A percentile compares a stretch with the other conserved stretches of the same genome.
Evolutionary conservation across 2,888 invertebrate genomes (phyloP).

Genomic region (Poecilus cupreus): DNA sequence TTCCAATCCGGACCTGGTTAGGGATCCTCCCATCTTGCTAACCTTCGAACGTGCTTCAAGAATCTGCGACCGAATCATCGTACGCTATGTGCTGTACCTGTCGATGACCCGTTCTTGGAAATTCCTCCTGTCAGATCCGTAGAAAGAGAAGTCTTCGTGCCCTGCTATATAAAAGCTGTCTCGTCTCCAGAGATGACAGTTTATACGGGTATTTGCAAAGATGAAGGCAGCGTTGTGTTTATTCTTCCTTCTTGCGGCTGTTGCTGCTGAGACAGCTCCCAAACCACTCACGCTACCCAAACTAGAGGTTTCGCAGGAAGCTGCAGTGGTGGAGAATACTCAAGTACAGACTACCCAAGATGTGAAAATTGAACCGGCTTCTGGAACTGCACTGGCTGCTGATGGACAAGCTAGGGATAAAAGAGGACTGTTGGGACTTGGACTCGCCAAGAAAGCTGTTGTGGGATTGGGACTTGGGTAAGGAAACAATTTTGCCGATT

Average conservation of each 20-base stretch:
- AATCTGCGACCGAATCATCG: too few species aligned
- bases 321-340: not conserved
- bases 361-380: constrained; percentile 11
- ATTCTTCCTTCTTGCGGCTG: not conserved
- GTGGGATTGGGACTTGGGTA: not conserved
- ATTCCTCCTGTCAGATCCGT: not conserved
- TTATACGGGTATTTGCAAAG: not conserved
- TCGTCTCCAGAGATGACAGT: not conserved
- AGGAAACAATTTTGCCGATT: too few species aligned
- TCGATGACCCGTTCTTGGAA: too few species aligned
- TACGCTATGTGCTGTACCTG: not conserved
- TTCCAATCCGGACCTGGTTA: too few species aligned
- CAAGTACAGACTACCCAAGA: constrained; percentile 13
- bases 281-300: too few species aligned
- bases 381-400: not conserved
- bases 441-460: not conserved
- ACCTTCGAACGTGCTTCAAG: too few species aligned
- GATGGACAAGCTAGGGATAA: constrained; percentile 5
- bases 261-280: not conserved
- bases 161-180: not conserved
- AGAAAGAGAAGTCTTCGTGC: too few species aligned
- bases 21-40: too few species aligned
- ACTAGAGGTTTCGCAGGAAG: too few species aligned
- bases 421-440: not conserved
- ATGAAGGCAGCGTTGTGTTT: not conserved